Conservation (phyloP, 2,888 invertebrate genomes). For the Linnaemya tessellans region DNA sequence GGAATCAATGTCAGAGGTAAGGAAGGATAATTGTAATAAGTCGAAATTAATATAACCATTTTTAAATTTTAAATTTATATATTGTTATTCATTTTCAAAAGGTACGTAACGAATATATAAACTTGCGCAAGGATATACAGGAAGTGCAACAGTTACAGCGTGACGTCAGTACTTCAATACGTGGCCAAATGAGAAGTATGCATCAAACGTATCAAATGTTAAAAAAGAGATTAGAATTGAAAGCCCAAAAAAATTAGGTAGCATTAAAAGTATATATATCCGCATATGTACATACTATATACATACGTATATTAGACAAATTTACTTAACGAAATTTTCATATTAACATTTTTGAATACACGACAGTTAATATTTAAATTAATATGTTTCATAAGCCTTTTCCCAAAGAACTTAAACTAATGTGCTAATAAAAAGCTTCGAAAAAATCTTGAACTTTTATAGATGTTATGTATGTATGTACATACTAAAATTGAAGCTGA, state of each 20-base stretch:
- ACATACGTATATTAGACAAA: too few species aligned
- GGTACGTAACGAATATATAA: conserved; percentile 91
- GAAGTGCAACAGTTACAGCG: conserved; percentile 92
- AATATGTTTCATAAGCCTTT: too few species aligned
- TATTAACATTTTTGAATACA: too few species aligned
- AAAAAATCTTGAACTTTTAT: too few species aligned
- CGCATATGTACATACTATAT: not conserved
- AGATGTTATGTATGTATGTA: too few species aligned
- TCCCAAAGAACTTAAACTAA: too few species aligned
- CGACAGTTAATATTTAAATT: too few species aligned
- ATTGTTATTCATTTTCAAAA: conserved; percentile 79
- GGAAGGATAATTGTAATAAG: conserved; percentile 84
- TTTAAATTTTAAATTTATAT: not conserved
- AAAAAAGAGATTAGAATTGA: conserved; percentile 87
- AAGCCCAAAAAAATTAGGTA: conserved; percentile 70
- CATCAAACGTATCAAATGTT: conserved; percentile 90
- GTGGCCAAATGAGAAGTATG: conserved; percentile 87
- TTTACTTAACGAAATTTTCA: too few species aligned
- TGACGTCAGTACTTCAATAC: conserved; percentile 90
- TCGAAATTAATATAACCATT: not conserved
- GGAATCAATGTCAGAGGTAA: conserved; percentile 89
- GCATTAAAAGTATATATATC: not conserved
- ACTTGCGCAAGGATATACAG: conserved; percentile 89
- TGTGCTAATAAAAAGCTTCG: too few species aligned
- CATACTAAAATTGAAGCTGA: too few species aligned